Evolutionary conservation across 2,888 invertebrate genomes (phyloP), one percentile per base, ranked within the genome.

Genomic region (Eilema sororculum): DNA sequence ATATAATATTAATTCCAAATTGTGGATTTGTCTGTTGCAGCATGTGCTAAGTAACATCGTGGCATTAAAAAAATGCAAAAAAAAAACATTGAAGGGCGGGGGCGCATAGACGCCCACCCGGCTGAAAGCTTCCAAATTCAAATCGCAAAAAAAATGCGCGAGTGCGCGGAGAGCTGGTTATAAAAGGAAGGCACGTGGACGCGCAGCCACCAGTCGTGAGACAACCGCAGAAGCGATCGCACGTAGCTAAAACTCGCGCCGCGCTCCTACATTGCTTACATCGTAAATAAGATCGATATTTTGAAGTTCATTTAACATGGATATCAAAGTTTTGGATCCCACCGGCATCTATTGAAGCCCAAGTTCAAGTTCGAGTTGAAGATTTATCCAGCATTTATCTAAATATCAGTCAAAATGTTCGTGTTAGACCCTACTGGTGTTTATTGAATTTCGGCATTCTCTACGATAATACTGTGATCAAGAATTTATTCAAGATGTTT

Each of bases 61-160:
- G 90, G 87, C 82, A 87, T 87, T 89, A 90, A 91, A 88, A 81
- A 82, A 81, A 76, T 62, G 74, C 85, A 87, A 87, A 83, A 86
- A 83, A 37, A 83, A 86, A 83, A 82, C 76, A 83, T 75, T 73
- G 75, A 87, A 92, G 94, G 94, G 93, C 91, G 90, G 91, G 93
- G 93, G 92, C 90, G 89, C 87, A 85, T 88, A 80, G 84, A 87
- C 89, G 89, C 90, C 91, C 93, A 92, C 92, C 91, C 91, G 89
- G 91, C 94, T 93, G 93, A 94, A 94, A 95, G 93, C 94, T 93
- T 93, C 94, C 93, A 93, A 94, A 94, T 92, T 94, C 90, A 87
- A 92, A 92, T 91, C 89, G 93, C 94, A 89, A 93, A 95, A 94
- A 90, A 94, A 93, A 94, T 92, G 89, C 90, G 92, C 93, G 90